phyloP scores from a whole-genome alignment of 2,888 invertebrate species.

The Eueremaeus valkanovi region DNA sequence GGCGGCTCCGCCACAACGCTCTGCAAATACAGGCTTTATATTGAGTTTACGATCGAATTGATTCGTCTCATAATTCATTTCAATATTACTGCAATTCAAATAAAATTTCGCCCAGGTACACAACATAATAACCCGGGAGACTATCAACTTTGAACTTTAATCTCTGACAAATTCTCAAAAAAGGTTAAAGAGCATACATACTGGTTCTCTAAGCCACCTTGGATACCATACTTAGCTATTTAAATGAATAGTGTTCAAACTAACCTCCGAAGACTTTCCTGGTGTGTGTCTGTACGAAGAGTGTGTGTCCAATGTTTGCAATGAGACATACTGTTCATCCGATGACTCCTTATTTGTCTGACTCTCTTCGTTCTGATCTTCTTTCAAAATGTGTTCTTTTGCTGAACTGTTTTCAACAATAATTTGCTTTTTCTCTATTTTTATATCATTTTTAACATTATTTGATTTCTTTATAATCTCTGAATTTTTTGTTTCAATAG shows the following conservation, averaged over 20 bases:
- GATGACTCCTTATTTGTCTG: background rate
- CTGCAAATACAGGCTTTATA: background rate
- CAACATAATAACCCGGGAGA: no score
- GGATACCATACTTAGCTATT: no score
- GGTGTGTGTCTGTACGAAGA: background rate
- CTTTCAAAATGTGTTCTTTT: background rate
- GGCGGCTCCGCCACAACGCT: conserved; percentile 8
- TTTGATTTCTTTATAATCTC: background rate
- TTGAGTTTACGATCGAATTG: background rate
- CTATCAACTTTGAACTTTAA: no score
- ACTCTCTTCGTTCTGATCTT: no score
- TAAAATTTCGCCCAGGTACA: no score
- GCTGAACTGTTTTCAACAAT: background rate
- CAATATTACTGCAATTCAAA: background rate
- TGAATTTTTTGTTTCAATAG: background rate
- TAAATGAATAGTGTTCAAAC: background rate
- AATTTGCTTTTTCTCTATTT: background rate
- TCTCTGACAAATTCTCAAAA: no score
- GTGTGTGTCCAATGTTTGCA: background rate
- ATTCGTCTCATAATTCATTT: background rate
- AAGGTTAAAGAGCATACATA: no score
- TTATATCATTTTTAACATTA: background rate
- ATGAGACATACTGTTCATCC: conserved; percentile 1
- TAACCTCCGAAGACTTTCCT: background rate
- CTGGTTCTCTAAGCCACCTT: no score